Evolutionary conservation across 1,140 invertebrate genomes (phyloP), one percentile per base, ranked within the genome.

Genomic region (Pectinophora gossypiella): DNA sequence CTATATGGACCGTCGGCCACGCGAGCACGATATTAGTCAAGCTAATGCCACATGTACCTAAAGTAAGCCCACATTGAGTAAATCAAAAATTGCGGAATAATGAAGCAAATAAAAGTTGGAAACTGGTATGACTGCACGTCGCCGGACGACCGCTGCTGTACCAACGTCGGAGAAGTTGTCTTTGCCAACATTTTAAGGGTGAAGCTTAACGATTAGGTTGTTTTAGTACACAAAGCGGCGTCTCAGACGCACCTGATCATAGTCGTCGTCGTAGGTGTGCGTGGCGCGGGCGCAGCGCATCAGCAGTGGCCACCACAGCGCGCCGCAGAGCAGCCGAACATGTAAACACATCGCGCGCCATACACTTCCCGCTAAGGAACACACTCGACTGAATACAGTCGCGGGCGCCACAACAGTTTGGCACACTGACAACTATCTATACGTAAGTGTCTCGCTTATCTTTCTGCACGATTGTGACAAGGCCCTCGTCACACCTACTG

Each of bases 311-410:
- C 84, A 84, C 76, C 84, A 87, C 35, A 87, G 76, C 59, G 81
- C 84, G 51, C 69, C 84, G 74, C 81, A 85, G 55, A 87, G 71
- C 63, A 87, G 74, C 54, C 81, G 81, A 59, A 85, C 68, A 71
- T 85, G 79, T 53, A 85, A 79, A 75, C 81, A 85, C 81, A 87
- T 87, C 70, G 72, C 75, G 68, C 76, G 76, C 80, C 78, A 81
- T 78, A 81, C 83, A 83, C 83, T 74, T 75, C 76, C 72, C 71
- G 48, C 81, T 82, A 78, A 82, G 76, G 77, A 79, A 67, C 76
- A 62, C 73, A 74, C 72, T 75, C 69, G 70, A 85, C 84, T 85
- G 83, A 86, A 79, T 66, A 76, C 65, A 79, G 68, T 53, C 64
- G 72, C 75, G 73, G 69, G 58, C 77, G 78, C 75, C 69, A 56